These are phyloP conservation scores for Brenthis ino DNA, from an alignment of 2,888 invertebrate species.

Conservation along the genomic window DNA sequence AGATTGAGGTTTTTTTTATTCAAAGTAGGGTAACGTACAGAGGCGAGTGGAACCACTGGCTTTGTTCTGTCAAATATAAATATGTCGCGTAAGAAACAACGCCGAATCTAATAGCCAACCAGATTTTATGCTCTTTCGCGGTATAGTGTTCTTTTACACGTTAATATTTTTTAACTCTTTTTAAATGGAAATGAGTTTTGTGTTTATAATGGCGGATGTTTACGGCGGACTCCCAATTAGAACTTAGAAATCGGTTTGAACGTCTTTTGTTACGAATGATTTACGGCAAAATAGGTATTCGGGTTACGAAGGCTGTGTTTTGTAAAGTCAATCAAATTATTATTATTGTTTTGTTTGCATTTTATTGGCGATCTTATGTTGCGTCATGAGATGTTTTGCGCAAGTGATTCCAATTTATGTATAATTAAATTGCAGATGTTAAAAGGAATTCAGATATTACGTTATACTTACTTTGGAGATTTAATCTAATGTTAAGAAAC, in stretches of 20 bases:
- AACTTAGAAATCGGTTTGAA: slow-evolving; percentile 51
- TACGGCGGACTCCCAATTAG: slow-evolving; percentile 65
- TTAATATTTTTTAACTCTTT: slow-evolving; percentile 56
- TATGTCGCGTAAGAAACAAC: slow-evolving; percentile 62
- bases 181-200: slow-evolving; percentile 54
- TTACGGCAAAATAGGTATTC: slow-evolving; percentile 56
- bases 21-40: background rate
- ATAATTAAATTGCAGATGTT: slow-evolving; percentile 18
- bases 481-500: slow-evolving; percentile 13
- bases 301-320: slow-evolving; percentile 27
- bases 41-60: too few species aligned
- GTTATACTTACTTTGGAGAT: slow-evolving; percentile 11
- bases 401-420: slow-evolving; percentile 7
- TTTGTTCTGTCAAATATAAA: slow-evolving; percentile 51
- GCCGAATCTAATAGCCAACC: slow-evolving; percentile 66
- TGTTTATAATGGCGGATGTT: slow-evolving; percentile 51
- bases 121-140: slow-evolving; percentile 45
- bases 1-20: background rate
- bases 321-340: slow-evolving; percentile 16
- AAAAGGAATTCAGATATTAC: slow-evolving; percentile 15
- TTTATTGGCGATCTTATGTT: slow-evolving; percentile 2
- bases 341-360: slow-evolving; percentile 7
- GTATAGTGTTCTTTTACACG: slow-evolving; percentile 70
- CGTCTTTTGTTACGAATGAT: slow-evolving; percentile 73
- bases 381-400: slow-evolving; percentile 3